A percentile compares a stretch with the other conserved stretches of the same genome.
Evolutionary conservation across 2,797 vertebrate genomes (phyloP).

Genomic region (Megaceryle alcyon): DNA sequence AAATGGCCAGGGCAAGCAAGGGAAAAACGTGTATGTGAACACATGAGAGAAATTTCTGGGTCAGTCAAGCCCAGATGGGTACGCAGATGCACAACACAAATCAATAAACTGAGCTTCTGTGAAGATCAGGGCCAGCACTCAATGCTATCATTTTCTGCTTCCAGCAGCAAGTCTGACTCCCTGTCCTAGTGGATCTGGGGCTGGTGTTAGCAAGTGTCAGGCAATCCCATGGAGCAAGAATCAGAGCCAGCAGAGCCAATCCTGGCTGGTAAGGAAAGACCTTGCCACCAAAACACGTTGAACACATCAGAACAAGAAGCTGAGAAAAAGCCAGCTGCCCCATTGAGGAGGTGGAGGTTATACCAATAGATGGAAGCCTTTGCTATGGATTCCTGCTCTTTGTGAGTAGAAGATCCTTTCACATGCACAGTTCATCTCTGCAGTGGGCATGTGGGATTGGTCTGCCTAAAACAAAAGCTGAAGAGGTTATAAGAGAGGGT

Average conservation of each 20-base stretch:
- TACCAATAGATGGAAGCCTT: not conserved
- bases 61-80: not conserved
- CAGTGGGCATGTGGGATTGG: not conserved
- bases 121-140: not conserved
- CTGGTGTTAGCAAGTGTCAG: not conserved
- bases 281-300: not conserved
- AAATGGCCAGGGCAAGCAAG: not conserved
- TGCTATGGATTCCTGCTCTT: not conserved
- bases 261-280: not conserved
- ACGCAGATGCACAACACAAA: not conserved
- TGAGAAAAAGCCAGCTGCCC: not conserved
- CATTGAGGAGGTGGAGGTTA: not conserved
- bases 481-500: not conserved
- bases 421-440: not conserved
- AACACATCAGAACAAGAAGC: not conserved
- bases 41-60: not conserved
- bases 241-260: not conserved
- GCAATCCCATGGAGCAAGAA: not conserved
- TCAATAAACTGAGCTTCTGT: not conserved
- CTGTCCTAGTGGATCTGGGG: not conserved
- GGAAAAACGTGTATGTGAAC: not conserved
- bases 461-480: not conserved
- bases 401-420: not conserved
- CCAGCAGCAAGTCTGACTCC: not conserved
- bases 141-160: not conserved